These are phyloP conservation scores for Ceratina calcarata DNA, from an alignment of 1,140 invertebrate genomes.

Conservation along the genomic window DNA sequence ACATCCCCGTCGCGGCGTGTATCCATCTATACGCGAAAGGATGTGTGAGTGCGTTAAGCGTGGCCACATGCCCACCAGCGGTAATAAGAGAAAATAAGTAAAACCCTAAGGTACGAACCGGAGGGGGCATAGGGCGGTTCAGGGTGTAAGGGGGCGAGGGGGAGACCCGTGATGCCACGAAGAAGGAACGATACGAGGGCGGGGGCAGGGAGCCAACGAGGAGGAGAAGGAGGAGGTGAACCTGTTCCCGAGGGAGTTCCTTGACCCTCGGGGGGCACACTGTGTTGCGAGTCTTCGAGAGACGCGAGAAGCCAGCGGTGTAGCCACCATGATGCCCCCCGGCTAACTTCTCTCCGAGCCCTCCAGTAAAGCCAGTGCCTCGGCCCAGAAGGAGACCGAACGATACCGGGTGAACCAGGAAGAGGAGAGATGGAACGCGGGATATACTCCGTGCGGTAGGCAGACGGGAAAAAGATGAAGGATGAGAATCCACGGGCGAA, in stretches of 20 bases:
- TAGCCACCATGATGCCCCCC: conserved; percentile 75
- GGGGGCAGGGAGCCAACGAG: conserved; percentile 6
- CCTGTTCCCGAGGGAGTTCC: conserved; percentile 81
- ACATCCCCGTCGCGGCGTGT: neutral
- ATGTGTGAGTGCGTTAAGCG: conserved; percentile 60
- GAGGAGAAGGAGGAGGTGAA: conserved; percentile 75
- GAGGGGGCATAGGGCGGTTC: conserved; percentile 70
- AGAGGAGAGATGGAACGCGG: conserved; percentile 32
- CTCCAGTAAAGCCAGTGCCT: conserved; percentile 54
- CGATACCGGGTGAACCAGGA: conserved; percentile 1
- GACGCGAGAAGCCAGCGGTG: conserved; percentile 68
- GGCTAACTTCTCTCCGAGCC: conserved; percentile 66
- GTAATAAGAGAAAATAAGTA: conserved; percentile 78
- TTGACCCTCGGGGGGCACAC: conserved; percentile 75
- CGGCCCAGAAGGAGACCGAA: conserved; percentile 6
- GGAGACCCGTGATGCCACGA: conserved; percentile 12
- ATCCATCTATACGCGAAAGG: conserved; percentile 23
- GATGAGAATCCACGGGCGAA: conserved; percentile 27
- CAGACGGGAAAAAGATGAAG: conserved; percentile 45
- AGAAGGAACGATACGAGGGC: conserved; percentile 4
- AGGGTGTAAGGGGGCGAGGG: conserved; percentile 30
- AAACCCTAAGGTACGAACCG: conserved; percentile 72
- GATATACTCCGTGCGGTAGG: conserved; percentile 35
- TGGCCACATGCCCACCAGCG: conserved; percentile 67
- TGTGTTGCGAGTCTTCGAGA: conserved; percentile 66